Evolutionary conservation across 2,888 invertebrate genomes (phyloP), one percentile per base, ranked within the genome.

Genomic region (Apoderus coryli): DNA sequence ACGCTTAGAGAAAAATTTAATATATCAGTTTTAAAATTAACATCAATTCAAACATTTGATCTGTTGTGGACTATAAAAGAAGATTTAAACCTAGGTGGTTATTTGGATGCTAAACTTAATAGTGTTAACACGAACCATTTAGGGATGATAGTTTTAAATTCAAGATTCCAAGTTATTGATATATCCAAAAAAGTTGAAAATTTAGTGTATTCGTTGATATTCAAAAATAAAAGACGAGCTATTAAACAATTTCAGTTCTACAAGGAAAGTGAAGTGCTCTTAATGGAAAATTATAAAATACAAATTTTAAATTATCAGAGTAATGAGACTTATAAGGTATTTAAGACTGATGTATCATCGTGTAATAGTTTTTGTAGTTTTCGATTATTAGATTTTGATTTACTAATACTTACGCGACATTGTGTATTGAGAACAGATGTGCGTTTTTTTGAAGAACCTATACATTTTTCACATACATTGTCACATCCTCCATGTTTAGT

Each of bases 331-430:
- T 33, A 35, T 27, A 27, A 33, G 10, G 27, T 24, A 13, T 39
- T 43, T 29, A 38, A 45, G 16, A 44, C 42, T 7, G 31, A 45
- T 28, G 25, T 47, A 19, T 34, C 39, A 26, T 12, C 39, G 22
- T 47, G 45, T 27, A 47, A 46, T 34, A 23, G 37, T 4, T 33
- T 47, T 5, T 46, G 39, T 27, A 44, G 35, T 19, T 45, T 45
- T 25, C 33, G 22, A 27, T 25, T 39, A 10, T 5, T 38, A 10
- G 30, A 37, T 7, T 32, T 40, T 31, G 31, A 24, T 6, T 22
- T 47, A 13, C 24, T 44, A 22, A 28, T 44, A 10, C 28, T 33
- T 9, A 34, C 45, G 9, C 29, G 39, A 27, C 47, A 46, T 34
- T 46, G 46, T 32, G 19, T 46, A 2, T 29, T 46, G 16, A 45